A percentile compares a stretch with the other conserved stretches of the same genome.
These are phyloP conservation scores for Hoplodrina blanda DNA, from an alignment of 2,888 invertebrate genomes.

Conservation along the genomic window DNA sequence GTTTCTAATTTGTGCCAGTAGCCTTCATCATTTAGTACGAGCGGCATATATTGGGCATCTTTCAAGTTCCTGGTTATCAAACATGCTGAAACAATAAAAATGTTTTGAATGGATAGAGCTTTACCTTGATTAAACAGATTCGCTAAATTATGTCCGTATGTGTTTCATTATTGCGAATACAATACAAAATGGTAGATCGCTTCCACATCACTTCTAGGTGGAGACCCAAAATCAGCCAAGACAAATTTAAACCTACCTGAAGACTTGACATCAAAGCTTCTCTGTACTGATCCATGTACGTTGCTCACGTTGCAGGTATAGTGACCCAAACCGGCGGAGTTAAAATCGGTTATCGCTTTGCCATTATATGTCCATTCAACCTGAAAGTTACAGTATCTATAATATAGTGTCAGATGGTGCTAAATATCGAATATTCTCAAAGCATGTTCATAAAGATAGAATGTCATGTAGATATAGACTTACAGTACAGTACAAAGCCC, in stretches of 20 bases:
- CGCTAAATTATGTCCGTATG: no score
- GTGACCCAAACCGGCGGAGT: constrained; percentile 40
- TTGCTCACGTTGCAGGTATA: constrained; percentile 61
- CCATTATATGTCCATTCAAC: constrained; percentile 58
- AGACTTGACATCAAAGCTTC: constrained; percentile 58
- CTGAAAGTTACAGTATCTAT: constrained; percentile 31
- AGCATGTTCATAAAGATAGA: not conserved
- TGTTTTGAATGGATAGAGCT: not conserved
- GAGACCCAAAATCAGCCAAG: not conserved
- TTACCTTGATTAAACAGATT: not conserved
- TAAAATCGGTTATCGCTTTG: constrained; percentile 29
- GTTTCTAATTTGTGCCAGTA: constrained; percentile 47
- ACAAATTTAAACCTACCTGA: constrained; percentile 41
- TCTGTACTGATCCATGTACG: constrained; percentile 49
- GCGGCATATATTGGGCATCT: constrained; percentile 43
- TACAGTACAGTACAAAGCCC: no score
- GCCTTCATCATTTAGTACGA: constrained; percentile 40
- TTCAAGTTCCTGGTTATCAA: constrained; percentile 47
- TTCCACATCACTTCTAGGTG: not conserved
- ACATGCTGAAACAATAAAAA: constrained; percentile 57
- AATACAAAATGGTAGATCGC: not conserved
- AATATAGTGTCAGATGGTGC: not conserved
- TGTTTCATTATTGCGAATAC: not conserved
- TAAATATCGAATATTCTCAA: not conserved
- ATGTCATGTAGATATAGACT: no score